Base-by-base conservation (phyloP, 2,113 vertebrate species). In the Onychostruthus taczanowskii region DNA sequence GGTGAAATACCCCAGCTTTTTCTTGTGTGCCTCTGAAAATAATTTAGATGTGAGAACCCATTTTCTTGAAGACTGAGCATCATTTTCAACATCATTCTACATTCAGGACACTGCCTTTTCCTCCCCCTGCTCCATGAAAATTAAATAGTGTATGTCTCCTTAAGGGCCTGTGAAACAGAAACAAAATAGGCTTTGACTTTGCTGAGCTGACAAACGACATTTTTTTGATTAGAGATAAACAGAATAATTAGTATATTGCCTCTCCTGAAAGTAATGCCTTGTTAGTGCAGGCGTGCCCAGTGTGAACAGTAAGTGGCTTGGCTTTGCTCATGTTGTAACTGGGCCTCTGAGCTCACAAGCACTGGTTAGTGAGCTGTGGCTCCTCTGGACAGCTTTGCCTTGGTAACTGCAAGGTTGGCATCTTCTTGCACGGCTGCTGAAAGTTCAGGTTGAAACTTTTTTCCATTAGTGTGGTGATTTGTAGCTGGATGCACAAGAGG, bases 391-490 rank as follows among this genome's bases (percentile, higher is more conserved):
- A 37, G 31, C 31, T 43, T 75, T 43, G 55, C 46, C 46, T 33
- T 43, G 11, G 19, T 67, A 52, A 55, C 33, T 50, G 41, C 33
- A 79, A 33, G 28, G 39, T 8, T 69, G 39, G 33, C 7, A 47
- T 18, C 31, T 24, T 49, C 69, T 49, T 24, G n/a, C 49, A 35
- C 4, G 7, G 24, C 67, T 79, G 30, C 13, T 66, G 8, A 28
- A 81, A 72, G 52, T 33, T 82, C 19, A 66, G 50, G 56, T 24
- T 82, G 47, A 26, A 49, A 5, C 23, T 81, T 37, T 67, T 70
- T 55, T 6, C 50, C 49, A 1, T 46, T 37, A 5, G 14, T 0
- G 0, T 39, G 28, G 27, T 53, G 59, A 23, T 35, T 16, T 31
- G 84, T 27, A 30, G 55, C 33, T 69, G n/a, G 64, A 30, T 35